Conservation (phyloP, 2,888 invertebrate genomes). For the Drosophila rubida region DNA sequence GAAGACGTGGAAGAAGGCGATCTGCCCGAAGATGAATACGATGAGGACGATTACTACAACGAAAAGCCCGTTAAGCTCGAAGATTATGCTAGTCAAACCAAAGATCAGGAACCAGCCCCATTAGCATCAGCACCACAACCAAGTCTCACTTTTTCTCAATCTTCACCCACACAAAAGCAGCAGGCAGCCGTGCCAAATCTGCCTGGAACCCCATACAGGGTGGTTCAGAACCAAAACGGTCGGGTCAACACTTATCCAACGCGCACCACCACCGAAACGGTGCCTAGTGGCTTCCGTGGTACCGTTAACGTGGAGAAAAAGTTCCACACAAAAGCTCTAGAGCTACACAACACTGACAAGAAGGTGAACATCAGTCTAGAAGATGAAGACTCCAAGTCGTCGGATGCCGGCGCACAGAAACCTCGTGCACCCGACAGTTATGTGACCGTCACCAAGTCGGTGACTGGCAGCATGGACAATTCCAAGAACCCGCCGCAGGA, state of each 20-base stretch:
- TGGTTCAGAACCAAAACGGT: constrained; percentile 84
- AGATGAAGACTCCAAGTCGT: constrained; percentile 55
- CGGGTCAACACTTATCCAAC: constrained; percentile 73
- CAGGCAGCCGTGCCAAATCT: constrained; percentile 71
- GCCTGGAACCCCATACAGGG: constrained; percentile 49
- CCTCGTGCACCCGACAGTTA: constrained; percentile 87
- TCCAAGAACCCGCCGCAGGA: constrained; percentile 87
- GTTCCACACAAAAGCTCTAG: constrained; percentile 83
- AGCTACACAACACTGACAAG: constrained; percentile 68
- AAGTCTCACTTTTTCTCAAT: constrained; percentile 72
- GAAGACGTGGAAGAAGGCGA: constrained; percentile 88
- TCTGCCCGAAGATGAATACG: constrained; percentile 81
- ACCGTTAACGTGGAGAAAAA: constrained; percentile 84
- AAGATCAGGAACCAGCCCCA: constrained; percentile 29
- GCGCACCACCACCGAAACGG: constrained; percentile 80
- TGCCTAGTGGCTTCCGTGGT: constrained; percentile 84
- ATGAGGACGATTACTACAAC: constrained; percentile 88
- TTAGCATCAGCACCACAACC: constrained; percentile 33
- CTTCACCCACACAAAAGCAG: constrained; percentile 81
- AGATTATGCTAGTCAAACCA: constrained; percentile 36
- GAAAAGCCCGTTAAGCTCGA: constrained; percentile 83
- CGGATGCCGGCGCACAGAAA: constrained; percentile 46
- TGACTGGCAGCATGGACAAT: constrained; percentile 89
- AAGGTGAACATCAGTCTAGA: constrained; percentile 74
- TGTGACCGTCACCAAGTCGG: constrained; percentile 92